phyloP scores from a whole-genome alignment of 2,888 invertebrate species.

The Petrophora chlorosata region DNA sequence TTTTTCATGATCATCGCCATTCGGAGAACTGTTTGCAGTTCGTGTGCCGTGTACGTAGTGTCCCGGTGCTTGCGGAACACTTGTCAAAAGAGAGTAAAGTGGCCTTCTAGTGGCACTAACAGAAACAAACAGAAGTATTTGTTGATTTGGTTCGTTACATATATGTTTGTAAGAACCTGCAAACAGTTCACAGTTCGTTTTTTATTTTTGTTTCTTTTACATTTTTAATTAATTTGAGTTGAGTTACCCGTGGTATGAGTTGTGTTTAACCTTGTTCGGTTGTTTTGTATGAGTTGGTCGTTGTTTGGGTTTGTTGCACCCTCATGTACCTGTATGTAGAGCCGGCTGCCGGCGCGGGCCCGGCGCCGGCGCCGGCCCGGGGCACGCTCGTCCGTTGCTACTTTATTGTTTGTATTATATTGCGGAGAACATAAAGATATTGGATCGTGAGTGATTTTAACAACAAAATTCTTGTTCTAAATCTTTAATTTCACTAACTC shows the following conservation, averaged over 20 bases:
- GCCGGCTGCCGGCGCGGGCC: no score
- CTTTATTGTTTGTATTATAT: constrained; percentile 4
- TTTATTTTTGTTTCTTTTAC: constrained; percentile 48
- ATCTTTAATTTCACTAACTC: not conserved
- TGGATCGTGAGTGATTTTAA: constrained; percentile 22
- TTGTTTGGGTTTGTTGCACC: constrained; percentile 70
- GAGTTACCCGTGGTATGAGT: constrained; percentile 50
- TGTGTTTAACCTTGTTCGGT: constrained; percentile 48
- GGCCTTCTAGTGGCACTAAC: no score
- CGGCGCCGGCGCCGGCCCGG: constrained; percentile 25
- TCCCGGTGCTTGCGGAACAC: no score
- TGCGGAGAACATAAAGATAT: constrained; percentile 16
- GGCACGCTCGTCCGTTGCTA: constrained; percentile 16
- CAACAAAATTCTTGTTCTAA: not conserved
- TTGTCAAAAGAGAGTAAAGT: no score
- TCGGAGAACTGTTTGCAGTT: constrained; percentile 47
- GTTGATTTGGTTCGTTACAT: no score
- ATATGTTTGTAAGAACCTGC: no score
- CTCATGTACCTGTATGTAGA: constrained; percentile 50
- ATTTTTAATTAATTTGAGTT: constrained; percentile 49
- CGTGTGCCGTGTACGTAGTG: no score
- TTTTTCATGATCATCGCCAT: constrained; percentile 63
- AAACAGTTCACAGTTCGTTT: constrained; percentile 45
- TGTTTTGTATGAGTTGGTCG: constrained; percentile 54
- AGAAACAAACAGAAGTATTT: no score